Percentiles rank a stretch among this genome's conserved stretches.
These are phyloP conservation scores for Mellilla xanthometata DNA, from an alignment of 2,888 invertebrate genomes.

Conservation along the genomic window DNA sequence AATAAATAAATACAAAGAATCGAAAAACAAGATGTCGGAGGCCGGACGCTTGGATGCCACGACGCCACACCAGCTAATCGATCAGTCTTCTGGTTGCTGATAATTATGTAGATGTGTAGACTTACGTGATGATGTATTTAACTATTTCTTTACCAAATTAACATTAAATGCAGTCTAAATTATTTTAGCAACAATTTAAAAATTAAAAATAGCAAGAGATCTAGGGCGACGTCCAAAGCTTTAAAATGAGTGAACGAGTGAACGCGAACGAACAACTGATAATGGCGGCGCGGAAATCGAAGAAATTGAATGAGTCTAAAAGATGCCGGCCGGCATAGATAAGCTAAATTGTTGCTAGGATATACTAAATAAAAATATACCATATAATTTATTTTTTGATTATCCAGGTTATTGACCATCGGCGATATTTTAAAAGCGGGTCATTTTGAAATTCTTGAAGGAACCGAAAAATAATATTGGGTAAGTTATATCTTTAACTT, in stretches of 20 bases:
- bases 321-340: conserved; percentile 3
- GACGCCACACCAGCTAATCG: conserved; percentile 51
- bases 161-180: conserved; percentile 50
- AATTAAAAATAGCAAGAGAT: conserved; percentile 30
- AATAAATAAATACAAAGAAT: conserved; percentile 70
- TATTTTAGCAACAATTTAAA: conserved; percentile 44
- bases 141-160: conserved; percentile 51
- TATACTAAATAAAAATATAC: conserved; percentile 2
- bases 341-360: neutral
- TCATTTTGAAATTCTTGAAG: no score
- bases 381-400: no score
- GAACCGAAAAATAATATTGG: no score
- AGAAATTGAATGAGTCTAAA: conserved; percentile 14
- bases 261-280: conserved; percentile 14
- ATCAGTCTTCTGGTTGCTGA: conserved; percentile 18
- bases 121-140: conserved; percentile 60
- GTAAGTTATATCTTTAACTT: no score
- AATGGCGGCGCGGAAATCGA: conserved; percentile 5
- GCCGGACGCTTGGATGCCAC: conserved; percentile 63
- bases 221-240: conserved; percentile 29
- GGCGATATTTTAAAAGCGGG: no score
- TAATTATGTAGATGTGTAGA: conserved; percentile 26
- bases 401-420: no score
- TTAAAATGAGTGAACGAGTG: conserved; percentile 30
- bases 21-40: conserved; percentile 78